Evolutionary conservation across 2,797 vertebrate genomes (phyloP), one percentile per base, ranked within the genome.

Genomic region (Pangasius djambal): DNA sequence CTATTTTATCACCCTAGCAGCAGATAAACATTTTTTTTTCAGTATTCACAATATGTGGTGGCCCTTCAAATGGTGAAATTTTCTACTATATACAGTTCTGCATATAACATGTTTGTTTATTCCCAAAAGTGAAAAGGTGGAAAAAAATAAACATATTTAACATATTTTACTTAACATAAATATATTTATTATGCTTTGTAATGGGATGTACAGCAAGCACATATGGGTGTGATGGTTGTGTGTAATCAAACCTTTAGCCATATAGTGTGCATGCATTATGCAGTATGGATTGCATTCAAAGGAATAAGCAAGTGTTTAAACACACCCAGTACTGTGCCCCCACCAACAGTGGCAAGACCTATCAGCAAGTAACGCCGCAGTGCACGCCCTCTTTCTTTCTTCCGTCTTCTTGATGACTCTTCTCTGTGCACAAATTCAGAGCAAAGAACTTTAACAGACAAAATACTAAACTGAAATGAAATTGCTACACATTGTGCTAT

Each of bases 301-400:
- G 2, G 40, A n/a, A 65, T 55, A 59, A 86, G 9, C 0, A 83
- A 10, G 12, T 31, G 74, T 70, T 22, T 31, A 85, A 65, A 94
- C 95, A 97, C 91, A 99, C 98, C 98, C 0, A 99, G 98, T 88
- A 98, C 96, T 0, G 98, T 97, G 88, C 98, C 98, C 0, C 98
- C 98, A 15, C 98, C 98, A 0, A 99, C 95, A 0, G 98, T 97
- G 0, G 99, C 99, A 86, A 99, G 94, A 75, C 98, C 97, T 10
- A 99, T 99, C 89, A 99, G 97, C 78, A 99, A 94, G 92, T 98
- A 99, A 48, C 98, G 96, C 22, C 97, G 97, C 91, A 98, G 92
- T 91, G 96, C 98, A 25, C 94, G 95, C 48, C 95, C 95, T 87
- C 95, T 97, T 93, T 99, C 99, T 91, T 95, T 98, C 90, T 91